These are phyloP conservation scores for Labia minor DNA, from an alignment of 2,888 invertebrate species.

Conservation along the genomic window DNA sequence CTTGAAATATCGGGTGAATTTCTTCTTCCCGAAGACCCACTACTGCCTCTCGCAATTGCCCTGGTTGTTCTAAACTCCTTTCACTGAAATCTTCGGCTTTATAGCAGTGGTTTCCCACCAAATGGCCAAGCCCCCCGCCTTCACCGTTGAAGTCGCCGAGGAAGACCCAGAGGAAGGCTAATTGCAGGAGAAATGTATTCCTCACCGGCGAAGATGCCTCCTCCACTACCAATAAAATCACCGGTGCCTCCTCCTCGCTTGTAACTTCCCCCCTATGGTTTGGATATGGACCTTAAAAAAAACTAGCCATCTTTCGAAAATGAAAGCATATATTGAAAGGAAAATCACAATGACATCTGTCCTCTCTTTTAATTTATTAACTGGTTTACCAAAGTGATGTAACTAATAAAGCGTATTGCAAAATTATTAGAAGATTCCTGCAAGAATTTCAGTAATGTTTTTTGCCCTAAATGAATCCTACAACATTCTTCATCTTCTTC, in stretches of 20 bases:
- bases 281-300: no score
- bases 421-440: not conserved
- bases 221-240: not conserved
- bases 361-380: not conserved
- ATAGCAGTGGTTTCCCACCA: not conserved
- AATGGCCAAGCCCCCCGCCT: not conserved
- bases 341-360: not conserved
- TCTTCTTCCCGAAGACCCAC: not conserved
- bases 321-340: not conserved
- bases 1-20: not conserved
- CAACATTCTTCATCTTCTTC: no score
- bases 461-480: no score
- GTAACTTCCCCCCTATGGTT: no score
- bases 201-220: not conserved
- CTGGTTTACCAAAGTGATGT: not conserved
- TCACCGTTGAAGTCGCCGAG: not conserved
- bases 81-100: slow-evolving; percentile 5
- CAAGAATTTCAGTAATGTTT: no score
- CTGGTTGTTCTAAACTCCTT: slow-evolving; percentile 13
- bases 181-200: no score
- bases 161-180: not conserved
- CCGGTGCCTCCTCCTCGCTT: not conserved
- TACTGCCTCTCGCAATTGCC: not conserved
- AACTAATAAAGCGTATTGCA: not conserved
- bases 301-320: not conserved